phyloP scores from a whole-genome alignment of 92 coral and sea anemone species.

The Ricordea florida region DNA sequence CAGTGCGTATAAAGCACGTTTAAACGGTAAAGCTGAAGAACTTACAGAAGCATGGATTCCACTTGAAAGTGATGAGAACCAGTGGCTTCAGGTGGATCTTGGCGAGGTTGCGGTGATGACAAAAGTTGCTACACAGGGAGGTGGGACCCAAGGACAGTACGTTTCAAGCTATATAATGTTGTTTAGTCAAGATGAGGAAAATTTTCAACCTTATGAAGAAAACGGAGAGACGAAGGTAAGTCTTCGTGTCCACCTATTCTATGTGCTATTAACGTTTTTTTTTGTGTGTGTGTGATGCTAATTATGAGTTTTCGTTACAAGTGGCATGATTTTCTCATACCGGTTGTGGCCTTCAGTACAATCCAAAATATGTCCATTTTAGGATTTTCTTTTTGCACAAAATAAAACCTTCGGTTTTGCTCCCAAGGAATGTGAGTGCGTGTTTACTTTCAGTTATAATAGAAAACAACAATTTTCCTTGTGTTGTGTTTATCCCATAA shows the following conservation, averaged over 20 bases:
- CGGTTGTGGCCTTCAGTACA: too few relatives aligned
- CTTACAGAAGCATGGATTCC: slow-evolving; percentile 86
- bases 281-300: not conserved
- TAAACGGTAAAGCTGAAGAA: slow-evolving; percentile 72
- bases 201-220: slow-evolving; percentile 69
- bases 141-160: slow-evolving; percentile 62
- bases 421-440: too few relatives aligned
- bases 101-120: slow-evolving; percentile 62
- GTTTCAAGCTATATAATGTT: slow-evolving; percentile 69
- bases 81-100: slow-evolving; percentile 82
- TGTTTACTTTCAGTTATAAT: too few relatives aligned
- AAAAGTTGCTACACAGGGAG: slow-evolving; percentile 70
- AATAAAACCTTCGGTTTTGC: too few relatives aligned
- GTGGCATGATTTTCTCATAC: too few relatives aligned
- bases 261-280: not conserved
- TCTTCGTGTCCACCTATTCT: not conserved
- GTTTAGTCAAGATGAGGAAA: slow-evolving; percentile 64
- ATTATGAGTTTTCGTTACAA: not conserved
- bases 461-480: not conserved
- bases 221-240: slow-evolving; percentile 76
- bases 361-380: too few relatives aligned
- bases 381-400: too few relatives aligned
- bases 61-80: slow-evolving; percentile 67
- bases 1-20: slow-evolving; percentile 67
- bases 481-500: not conserved